Evolutionary conservation across 2,113 vertebrate genomes (phyloP), one percentile per base, ranked within the genome.

Genomic region (Heliornis fulica): DNA sequence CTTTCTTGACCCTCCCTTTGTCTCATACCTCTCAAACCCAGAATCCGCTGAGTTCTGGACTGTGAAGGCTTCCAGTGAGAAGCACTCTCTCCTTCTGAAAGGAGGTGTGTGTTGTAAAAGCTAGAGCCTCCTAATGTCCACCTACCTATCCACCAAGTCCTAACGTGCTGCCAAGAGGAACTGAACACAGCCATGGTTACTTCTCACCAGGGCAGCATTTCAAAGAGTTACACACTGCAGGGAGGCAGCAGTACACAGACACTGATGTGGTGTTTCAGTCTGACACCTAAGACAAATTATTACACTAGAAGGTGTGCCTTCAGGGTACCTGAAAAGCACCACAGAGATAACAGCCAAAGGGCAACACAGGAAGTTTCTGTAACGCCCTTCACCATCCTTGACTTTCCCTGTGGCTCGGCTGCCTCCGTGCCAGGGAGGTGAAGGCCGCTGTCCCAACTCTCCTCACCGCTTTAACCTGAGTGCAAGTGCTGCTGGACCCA

Each of bases 211-310:
- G 40, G 23, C 26, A 82, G 40, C 3, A 32, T 69, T 89, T 78
- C 76, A n/a, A n/a, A n/a, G n/a, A n/a, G n/a, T n/a, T n/a, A n/a
- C n/a, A n/a, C n/a, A n/a, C n/a, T n/a, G n/a, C n/a, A n/a, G n/a
- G n/a, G n/a, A n/a, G n/a, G n/a, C n/a, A n/a, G n/a, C n/a, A n/a
- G n/a, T n/a, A n/a, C n/a, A n/a, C n/a, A n/a, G n/a, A n/a, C n/a
- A 56, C 1, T 8, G 13, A 56, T 28, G 40, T 0, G 0, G 31
- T 3, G 32, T 63, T 71, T 38, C 38, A 14, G 43, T 64, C 93
- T 76, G 65, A 84, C 65, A 23, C 2, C 0, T 15, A 29, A 81
- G 48, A 51, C 9, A 75, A 84, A 78, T 38, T 56, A 56, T 0
- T 15, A 56, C 59, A 78, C 10, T 61, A 15, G 1, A 71, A 57